Evolutionary conservation across 2,888 invertebrate species (phyloP), one percentile per base, ranked within the genome.

Genomic region (Sinopyrophorus schimmeli): DNA sequence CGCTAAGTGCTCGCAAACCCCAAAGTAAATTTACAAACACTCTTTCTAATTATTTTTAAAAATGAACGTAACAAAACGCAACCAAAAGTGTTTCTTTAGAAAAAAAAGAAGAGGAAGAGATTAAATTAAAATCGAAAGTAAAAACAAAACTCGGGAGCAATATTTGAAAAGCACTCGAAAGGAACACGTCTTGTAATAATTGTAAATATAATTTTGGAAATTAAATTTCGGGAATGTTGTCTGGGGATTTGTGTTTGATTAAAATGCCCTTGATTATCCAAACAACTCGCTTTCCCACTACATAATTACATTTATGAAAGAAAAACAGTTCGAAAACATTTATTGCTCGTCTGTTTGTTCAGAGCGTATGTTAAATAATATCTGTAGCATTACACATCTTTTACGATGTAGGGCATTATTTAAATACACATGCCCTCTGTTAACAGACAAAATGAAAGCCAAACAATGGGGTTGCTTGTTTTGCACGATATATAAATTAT

Each of bases 401-500:
- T 64, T 61, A 61, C 60, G 63, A 61, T 61, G 62, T 58, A 55
- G 58, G 57, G 62, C 56, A 61, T 62, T 65, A 66, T 63, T 65
- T 64, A 63, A 65, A 65, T 63, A 63, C 48, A 47, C 43, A 43
- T 41, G 30, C 47, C 59, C 65, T 60, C 63, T 54, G 62, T 61
- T 63, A 52, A 56, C 54, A 61, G 64, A 65, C 66, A 68, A 49
- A 70, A 69, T 69, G 66, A 66, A 70, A 69, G 65, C 66, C 62
- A 68, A 69, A 70, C 68, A 68, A 62, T 60, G 54, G 60, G 60
- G 59, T 60, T 51, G 54, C 53, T 51, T 54, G 48, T 57, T 53
- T 57, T 49, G 39, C 47, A 39, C 49, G 55, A 60, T 59, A 60
- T 60, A 59, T 54, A 60, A 58, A 61, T 59, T 58, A 57, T 54